Evolutionary conservation across 2,113 vertebrate species (phyloP), one percentile per base, ranked within the genome.

Genomic region (Mastomys coucha): DNA sequence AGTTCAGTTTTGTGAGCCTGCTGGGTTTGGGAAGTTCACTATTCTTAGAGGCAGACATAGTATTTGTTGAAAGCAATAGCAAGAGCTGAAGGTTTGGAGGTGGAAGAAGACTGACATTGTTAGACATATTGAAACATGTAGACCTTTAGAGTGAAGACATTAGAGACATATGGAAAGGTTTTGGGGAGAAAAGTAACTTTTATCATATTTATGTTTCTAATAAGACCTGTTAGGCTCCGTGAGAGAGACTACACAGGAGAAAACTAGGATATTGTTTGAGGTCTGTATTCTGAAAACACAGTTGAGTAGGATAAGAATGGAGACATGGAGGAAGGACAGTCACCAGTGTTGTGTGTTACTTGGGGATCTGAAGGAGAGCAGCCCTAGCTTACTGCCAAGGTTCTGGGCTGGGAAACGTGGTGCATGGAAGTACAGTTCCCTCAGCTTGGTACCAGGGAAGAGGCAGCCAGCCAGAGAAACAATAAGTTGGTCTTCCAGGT

Each of bases 171-270:
- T n/a, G 63, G 76, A 80, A 73, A 69, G 36, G 58, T 85, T 88
- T 78, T 53, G 33, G 14, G 14, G 31, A 31, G 10, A 60, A 94
- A 86, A 96, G 67, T 53, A 92, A 63, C n/a, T n/a, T n/a, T n/a
- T n/a, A n/a, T n/a, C 33, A 19, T 58, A 93, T 84, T 92, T 88
- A 11, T 91, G 36, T 88, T 67, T 92, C 28, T 90, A 42, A 58
- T 65, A 72, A 7, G 1, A 91, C 26, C 90, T 58, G 58, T 4
- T 84, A 67, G 19, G 85, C 77, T 13, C 42, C 86, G 81, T 84
- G 82, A 73, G 76, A 70, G 73, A 42, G 51, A 88, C 31, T 91
- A 86, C 17, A n/a, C 20, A 76, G 6, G 11, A 86, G 20, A 70
- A 63, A 89, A 60, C 24, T 56, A 36, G 5, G 28, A 20, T 56